These are phyloP conservation scores for Therioaphis trifolii DNA, from an alignment of 2,888 invertebrate genomes.

Conservation along the genomic window DNA sequence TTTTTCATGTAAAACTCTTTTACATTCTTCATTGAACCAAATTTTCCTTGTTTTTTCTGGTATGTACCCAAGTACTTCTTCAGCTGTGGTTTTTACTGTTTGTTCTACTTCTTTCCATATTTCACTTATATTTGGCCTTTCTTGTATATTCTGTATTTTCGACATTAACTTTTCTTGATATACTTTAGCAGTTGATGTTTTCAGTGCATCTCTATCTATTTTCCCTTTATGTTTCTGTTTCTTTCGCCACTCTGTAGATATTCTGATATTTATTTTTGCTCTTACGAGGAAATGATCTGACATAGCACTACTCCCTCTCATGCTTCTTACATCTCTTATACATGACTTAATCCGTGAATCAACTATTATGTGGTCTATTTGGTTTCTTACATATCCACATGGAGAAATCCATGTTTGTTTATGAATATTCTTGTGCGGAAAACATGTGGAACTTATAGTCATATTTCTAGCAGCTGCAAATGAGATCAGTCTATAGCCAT, in stretches of 20 bases:
- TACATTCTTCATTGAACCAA: constrained; percentile 31
- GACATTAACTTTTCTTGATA: background rate
- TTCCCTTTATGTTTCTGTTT: constrained; percentile 14
- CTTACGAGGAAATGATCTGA: constrained; percentile 3
- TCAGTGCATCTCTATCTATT: constrained; percentile 12
- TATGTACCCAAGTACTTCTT: constrained; percentile 11
- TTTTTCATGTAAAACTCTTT: constrained; percentile 7
- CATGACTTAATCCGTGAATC: too few species aligned
- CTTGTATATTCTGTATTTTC: background rate
- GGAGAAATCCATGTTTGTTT: too few species aligned
- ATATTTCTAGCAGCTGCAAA: too few species aligned
- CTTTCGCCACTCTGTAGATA: background rate
- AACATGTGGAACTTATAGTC: too few species aligned
- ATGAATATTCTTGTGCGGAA: too few species aligned
- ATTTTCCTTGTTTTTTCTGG: constrained; percentile 6
- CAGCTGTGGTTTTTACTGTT: background rate
- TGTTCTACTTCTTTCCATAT: background rate
- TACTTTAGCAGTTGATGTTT: constrained; percentile 15
- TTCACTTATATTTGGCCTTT: background rate
- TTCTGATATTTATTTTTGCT: background rate
- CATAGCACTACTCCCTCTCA: too few species aligned
- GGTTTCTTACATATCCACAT: too few species aligned
- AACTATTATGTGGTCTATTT: too few species aligned
- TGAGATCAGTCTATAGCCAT: too few species aligned
- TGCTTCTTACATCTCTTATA: too few species aligned